These are phyloP conservation scores for Platorchestia sp. DNA, from an alignment of 1,140 invertebrate genomes.

Conservation along the genomic window DNA sequence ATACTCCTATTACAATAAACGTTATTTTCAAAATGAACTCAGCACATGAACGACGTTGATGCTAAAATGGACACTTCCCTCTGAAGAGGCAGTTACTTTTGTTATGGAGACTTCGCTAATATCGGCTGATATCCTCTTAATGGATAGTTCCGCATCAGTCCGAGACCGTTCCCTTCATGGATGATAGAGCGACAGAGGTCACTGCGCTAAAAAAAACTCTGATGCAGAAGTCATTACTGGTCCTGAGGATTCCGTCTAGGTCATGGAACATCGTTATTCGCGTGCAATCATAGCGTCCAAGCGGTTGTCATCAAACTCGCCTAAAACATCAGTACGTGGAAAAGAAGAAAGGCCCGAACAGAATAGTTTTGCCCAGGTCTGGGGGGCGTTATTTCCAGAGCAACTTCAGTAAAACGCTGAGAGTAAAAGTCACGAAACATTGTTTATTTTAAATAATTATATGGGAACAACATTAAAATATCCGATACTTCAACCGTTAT, in stretches of 20 bases:
- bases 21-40: background rate
- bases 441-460: too few species aligned
- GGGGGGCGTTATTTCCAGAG: too few species aligned
- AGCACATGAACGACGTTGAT: background rate
- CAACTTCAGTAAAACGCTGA: too few species aligned
- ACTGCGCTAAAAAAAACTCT: background rate
- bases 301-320: background rate
- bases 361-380: too few species aligned
- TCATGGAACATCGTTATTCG: too few species aligned
- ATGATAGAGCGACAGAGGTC: background rate
- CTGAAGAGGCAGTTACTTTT: background rate
- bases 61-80: background rate
- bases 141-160: background rate
- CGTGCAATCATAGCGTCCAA: too few species aligned
- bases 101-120: background rate
- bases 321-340: too few species aligned
- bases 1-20: background rate
- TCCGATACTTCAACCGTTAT: too few species aligned
- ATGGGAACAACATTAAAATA: too few species aligned
- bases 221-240: background rate
- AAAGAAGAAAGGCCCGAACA: too few species aligned
- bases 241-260: too few species aligned
- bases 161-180: background rate
- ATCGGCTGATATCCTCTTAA: background rate
- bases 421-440: too few species aligned